phyloP scores from a whole-genome alignment of 2,888 invertebrate species.

The Empis livida region DNA sequence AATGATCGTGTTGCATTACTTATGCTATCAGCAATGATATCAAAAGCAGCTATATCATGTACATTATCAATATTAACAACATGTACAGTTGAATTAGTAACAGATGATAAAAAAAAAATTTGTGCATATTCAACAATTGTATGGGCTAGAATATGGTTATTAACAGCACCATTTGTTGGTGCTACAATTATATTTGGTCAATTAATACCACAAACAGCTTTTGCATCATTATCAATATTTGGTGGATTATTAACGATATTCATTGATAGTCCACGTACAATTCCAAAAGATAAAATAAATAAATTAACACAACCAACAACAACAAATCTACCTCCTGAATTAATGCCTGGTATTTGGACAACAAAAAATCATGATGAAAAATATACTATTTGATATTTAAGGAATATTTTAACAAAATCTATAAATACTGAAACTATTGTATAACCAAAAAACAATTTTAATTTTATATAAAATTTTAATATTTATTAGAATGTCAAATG shows the following conservation, averaged over 20 bases:
- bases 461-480: no score
- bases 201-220: conserved; percentile 32
- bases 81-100: conserved; percentile 34
- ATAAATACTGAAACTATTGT: no score
- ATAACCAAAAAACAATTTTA: no score
- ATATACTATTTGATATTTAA: conserved; percentile 4
- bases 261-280: conserved; percentile 33
- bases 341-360: conserved; percentile 35
- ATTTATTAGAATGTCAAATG: no score
- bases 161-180: conserved; percentile 35
- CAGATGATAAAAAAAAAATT: conserved; percentile 30
- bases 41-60: conserved; percentile 35
- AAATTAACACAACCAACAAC: conserved; percentile 70
- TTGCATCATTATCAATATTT: conserved; percentile 28
- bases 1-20: conserved; percentile 28
- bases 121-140: conserved; percentile 34
- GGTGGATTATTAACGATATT: conserved; percentile 30
- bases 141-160: conserved; percentile 35
- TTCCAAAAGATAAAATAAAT: conserved; percentile 19
- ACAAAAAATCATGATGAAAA: conserved; percentile 29
- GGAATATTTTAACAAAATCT: no score
- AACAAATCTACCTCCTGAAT: conserved; percentile 32
- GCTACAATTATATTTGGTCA: conserved; percentile 32
- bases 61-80: conserved; percentile 35
- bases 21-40: conserved; percentile 35